Evolutionary conservation across 2,113 vertebrate species (phyloP), one percentile per base, ranked within the genome.

Genomic region (Lamprotornis superbus): DNA sequence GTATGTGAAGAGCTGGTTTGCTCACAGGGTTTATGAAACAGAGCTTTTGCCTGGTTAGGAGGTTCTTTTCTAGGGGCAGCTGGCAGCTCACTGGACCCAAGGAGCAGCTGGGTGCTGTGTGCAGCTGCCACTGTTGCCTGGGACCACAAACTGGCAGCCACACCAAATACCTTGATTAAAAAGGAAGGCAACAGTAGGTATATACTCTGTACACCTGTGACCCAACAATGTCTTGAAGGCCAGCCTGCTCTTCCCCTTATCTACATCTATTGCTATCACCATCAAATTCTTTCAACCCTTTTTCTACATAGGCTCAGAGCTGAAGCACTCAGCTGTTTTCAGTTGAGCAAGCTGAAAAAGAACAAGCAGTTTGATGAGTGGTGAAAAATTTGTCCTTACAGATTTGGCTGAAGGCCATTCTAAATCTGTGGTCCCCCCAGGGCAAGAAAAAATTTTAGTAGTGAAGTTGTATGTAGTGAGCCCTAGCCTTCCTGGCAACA

Each of bases 81-180:
- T 79, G 83, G 30, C 20, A 91, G 68, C 30, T 83, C 16, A 10
- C 12, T 53, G 64, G 47, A 63, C 33, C 37, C 15, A 25, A 61
- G 39, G n/a, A 44, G 28, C 11, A 49, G 19, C 27, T 31, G 22
- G 15, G 17, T n/a, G 9, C 37, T 33, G 9, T 6, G 9, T n/a
- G 30, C 15, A 23, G 35, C 27, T 76, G 35, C 23, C 68, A 33
- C 21, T 8, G 3, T 17, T 83, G 44, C 35, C 40, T 57, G 67
- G 28, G 31, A 55, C 60, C 31, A n/a, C 16, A 50, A 40, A 49
- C 18, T 42, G 49, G n/a, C 31, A 83, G 42, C 28, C 24, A 60
- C 20, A 28, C 5, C 0, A 0, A 59, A 33, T 24, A 75, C 0
- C 9, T 6, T 13, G 21, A 31, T 65, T 57, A 27, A 80, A 59